Evolutionary conservation across 2,797 vertebrate species (phyloP).

Genomic region (Spinus olivaceus): DNA sequence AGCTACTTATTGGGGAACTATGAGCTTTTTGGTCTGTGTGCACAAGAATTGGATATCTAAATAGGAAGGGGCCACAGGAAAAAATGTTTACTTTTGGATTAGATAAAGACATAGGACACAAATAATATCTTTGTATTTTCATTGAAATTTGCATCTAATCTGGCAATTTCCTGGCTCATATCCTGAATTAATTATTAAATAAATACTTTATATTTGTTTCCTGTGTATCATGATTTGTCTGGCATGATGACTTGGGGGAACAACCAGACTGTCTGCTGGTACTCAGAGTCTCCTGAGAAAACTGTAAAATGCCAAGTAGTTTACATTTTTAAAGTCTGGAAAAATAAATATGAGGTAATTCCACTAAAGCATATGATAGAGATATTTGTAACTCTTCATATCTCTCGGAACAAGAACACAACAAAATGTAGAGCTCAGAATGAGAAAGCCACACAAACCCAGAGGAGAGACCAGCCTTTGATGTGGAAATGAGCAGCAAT

Average conservation of each 20-base stretch:
- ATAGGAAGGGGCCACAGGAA: neutral
- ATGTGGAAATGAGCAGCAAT: neutral
- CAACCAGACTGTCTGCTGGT: neutral
- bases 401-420: neutral
- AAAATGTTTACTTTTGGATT: neutral
- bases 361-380: rapidly evolving
- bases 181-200: slow-evolving; percentile 16
- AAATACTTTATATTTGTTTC: neutral
- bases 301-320: neutral
- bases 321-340: neutral
- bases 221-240: neutral
- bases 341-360: neutral
- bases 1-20: neutral
- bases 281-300: neutral
- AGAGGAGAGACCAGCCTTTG: neutral
- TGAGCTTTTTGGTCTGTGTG: neutral
- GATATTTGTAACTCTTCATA: neutral
- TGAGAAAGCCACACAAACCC: neutral
- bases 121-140: neutral
- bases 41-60: neutral
- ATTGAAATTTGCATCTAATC: slow-evolving; percentile 39
- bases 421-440: neutral
- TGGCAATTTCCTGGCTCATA: neutral
- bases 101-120: neutral
- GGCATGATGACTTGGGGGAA: neutral